Evolutionary conservation across 2,113 vertebrate species (phyloP), one percentile per base, ranked within the genome.

Genomic region (Cyanistes caeruleus): DNA sequence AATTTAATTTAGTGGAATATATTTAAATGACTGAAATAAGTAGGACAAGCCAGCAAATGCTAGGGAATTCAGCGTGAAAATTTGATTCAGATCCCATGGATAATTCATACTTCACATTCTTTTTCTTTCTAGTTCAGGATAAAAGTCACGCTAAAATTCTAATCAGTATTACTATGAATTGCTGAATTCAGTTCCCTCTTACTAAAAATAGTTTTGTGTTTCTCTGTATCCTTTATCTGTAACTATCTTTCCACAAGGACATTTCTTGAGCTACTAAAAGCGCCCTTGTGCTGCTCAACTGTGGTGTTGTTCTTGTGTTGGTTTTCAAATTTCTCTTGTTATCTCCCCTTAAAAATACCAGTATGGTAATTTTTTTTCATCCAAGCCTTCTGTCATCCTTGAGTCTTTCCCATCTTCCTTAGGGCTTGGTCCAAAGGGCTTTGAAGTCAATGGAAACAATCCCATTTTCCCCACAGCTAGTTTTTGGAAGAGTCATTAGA

Each of bases 51-150:
- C 67, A 83, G 84, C 16, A 91, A 76, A 73, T 5, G 0, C 37
- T 76, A 20, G 72, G 51, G 67, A 94, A 67, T 90, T 87, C 49
- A 70, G 16, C 62, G 77, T 88, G 82, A 90, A 96, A 89, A 10
- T 89, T 94, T 95, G 53, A 90, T 90, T 94, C 67, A 80, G 41
- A 87, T 73, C 53, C 43, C 10, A 48, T 90, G 58, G 95, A 83
- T 88, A 88, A 94, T 93, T 96, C 82, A 85, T 73, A 35, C 33
- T 83, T 86, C 35, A 69, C 19, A 74, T 80, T 87, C 24, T 8
- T 90, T 53, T 68, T 74, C 35, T 59, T 77, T 65, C 76, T 80
- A 60, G 48, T 52, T 96, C 21, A 90, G 41, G 31, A 58, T 64
- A 73, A 82, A 82, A 90, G 30, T 72, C 5, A n/a, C 64, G n/a